These are phyloP conservation scores for Channa argus DNA, from an alignment of 2,113 vertebrate genomes.

Conservation along the genomic window DNA sequence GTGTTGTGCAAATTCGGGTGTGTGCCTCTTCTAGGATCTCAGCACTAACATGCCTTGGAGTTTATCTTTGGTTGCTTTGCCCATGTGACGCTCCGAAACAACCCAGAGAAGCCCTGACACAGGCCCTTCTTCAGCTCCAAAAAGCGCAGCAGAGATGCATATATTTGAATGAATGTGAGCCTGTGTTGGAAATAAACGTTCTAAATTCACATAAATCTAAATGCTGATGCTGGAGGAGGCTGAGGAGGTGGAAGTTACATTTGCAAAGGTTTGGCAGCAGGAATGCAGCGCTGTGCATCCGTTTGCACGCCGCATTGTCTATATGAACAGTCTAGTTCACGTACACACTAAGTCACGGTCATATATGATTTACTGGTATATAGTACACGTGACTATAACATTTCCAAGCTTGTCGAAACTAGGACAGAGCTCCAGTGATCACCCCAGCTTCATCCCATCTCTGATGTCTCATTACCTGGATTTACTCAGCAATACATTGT, in stretches of 20 bases:
- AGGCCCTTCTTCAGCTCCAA: not conserved
- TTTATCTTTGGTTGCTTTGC: not conserved
- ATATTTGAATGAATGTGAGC: constrained; percentile 17
- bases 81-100: constrained; percentile 15
- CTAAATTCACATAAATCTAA: constrained; percentile 41
- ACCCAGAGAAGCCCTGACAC: constrained; percentile 27
- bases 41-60: constrained; percentile 1
- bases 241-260: constrained; percentile 6
- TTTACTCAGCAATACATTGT: constrained; percentile 50
- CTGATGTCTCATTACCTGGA: constrained; percentile 38
- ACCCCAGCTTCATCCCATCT: constrained; percentile 50
- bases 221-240: constrained; percentile 35
- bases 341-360: constrained; percentile 6
- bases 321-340: not conserved
- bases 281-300: not conserved
- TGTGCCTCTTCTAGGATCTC: constrained; percentile 1
- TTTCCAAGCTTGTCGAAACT: constrained; percentile 35
- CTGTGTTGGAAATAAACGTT: constrained; percentile 25
- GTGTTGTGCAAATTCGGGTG: not conserved
- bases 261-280: not conserved
- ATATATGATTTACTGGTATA: constrained; percentile 37
- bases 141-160: constrained; percentile 13
- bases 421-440: constrained; percentile 36
- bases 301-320: constrained; percentile 14
- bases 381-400: constrained; percentile 37